Evolutionary conservation across 1,140 invertebrate genomes (phyloP), one percentile per base, ranked within the genome.

Genomic region (Drosophila hydei): DNA sequence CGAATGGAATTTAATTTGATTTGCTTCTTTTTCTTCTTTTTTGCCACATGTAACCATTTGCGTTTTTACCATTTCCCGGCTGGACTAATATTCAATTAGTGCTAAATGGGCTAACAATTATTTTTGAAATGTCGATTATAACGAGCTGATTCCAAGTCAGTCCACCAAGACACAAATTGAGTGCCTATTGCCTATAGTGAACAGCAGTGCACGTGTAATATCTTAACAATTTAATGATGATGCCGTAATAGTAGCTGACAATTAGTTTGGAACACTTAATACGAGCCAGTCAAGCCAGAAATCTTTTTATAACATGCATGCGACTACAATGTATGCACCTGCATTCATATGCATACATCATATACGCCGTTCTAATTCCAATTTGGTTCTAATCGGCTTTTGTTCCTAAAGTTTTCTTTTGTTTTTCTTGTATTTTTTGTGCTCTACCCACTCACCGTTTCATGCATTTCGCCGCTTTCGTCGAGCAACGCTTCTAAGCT

Each of bases 401-500:
- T 12, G 43, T 21, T 12, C 12, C 16, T 8, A 16, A 16, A 11
- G 19, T 19, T 21, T 45, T 19, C 19, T 21, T 9, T 23, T 16
- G 12, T 9, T 40, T 1, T 38, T 8, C 18, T 18, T 16, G 4
- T 23, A 6, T 16, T 33, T 9, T 40, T 47, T 25, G 2, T 23
- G 47, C 27, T 36, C 0, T 30, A 21, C 4, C 25, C 52, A 81
- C 90, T 91, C 84, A 91, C 90, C 90, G 90, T 91, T 87, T 91
- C 90, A 21, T 91, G 90, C 90, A 91, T 91, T 69, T 91, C 90
- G 14, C 90, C 75, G 63, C 89, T 89, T 55, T 91, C 90, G 42
- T 91, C 90, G 33, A 91, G 77, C 60, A 90, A 58, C 5, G 83
- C 75, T 68, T 91, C 90, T 69, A 91, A 72, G 63, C 79, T 91